Evolutionary conservation across 2,888 invertebrate genomes (phyloP).

Genomic region (Deilephila elpenor): DNA sequence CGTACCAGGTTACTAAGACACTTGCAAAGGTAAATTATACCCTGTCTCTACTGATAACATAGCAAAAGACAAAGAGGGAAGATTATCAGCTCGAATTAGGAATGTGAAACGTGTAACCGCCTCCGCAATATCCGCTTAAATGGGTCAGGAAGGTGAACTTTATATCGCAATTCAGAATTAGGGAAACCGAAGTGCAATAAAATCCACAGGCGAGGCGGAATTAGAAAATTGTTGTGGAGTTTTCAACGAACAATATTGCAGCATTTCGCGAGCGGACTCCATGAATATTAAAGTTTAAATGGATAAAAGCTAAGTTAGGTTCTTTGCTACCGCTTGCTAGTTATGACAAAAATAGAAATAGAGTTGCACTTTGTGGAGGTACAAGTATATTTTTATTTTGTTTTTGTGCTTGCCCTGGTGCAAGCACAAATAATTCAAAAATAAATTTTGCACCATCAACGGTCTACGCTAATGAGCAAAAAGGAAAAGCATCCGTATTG

Average conservation of each 20-base stretch:
- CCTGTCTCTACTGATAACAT: conserved; percentile 56
- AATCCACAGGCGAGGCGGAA: conserved; percentile 68
- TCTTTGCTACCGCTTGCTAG: not conserved
- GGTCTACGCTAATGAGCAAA: no score
- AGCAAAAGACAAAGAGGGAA: conserved; percentile 59
- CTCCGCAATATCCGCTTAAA: conserved; percentile 76
- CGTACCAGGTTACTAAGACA: conserved; percentile 69
- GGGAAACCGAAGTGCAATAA: conserved; percentile 77
- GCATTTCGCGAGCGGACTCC: conserved; percentile 30
- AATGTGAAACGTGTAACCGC: conserved; percentile 72
- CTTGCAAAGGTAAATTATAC: conserved; percentile 49
- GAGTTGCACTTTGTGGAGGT: not conserved
- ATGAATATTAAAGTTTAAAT: conserved; percentile 19
- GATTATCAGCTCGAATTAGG: conserved; percentile 62
- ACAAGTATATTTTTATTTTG: not conserved
- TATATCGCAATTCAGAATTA: conserved; percentile 74
- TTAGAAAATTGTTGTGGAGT: conserved; percentile 67
- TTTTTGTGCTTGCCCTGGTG: not conserved
- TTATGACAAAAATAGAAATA: not conserved
- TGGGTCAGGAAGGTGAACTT: conserved; percentile 84
- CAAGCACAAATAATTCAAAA: no score
- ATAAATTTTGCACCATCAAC: no score
- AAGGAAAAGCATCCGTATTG: no score
- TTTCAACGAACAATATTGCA: conserved; percentile 38
- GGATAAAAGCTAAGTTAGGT: conserved; percentile 3